phyloP scores from a whole-genome alignment of 2,113 vertebrate species.

The Pseudolaguvia tuberculata region DNA sequence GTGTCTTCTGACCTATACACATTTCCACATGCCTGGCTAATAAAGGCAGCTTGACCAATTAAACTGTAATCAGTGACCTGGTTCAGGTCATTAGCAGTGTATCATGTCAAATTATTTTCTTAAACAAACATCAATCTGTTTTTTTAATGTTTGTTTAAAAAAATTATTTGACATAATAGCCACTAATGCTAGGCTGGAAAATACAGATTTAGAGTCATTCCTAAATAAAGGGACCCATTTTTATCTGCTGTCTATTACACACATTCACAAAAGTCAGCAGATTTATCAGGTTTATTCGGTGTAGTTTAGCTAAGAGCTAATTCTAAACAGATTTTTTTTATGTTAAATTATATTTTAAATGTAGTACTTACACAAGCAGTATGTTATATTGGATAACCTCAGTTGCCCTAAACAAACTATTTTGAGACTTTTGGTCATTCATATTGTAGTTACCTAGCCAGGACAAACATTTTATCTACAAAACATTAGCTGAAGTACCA shows the following conservation, averaged over 20 bases:
- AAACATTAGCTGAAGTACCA: constrained; percentile 8
- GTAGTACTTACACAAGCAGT: no score
- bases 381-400: no score
- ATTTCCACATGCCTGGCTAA: not conserved
- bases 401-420: no score
- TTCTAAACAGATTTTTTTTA: no score
- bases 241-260: not conserved
- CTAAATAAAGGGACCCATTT: not conserved
- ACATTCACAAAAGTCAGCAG: not conserved
- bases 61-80: constrained; percentile 12
- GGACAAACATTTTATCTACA: not conserved
- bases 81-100: constrained; percentile 18
- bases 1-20: not conserved
- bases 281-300: no score
- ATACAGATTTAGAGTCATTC: not conserved
- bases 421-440: no score
- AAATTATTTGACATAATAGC: no score
- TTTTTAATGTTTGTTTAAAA: no score
- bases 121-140: constrained; percentile 12
- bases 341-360: no score
- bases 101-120: constrained; percentile 26
- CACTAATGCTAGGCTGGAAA: constrained; percentile 7
- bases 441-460: no score
- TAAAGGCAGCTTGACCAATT: constrained; percentile 28
- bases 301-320: no score